Evolutionary conservation across 2,797 vertebrate species (phyloP).

Genomic region (Smutsia gigantea): DNA sequence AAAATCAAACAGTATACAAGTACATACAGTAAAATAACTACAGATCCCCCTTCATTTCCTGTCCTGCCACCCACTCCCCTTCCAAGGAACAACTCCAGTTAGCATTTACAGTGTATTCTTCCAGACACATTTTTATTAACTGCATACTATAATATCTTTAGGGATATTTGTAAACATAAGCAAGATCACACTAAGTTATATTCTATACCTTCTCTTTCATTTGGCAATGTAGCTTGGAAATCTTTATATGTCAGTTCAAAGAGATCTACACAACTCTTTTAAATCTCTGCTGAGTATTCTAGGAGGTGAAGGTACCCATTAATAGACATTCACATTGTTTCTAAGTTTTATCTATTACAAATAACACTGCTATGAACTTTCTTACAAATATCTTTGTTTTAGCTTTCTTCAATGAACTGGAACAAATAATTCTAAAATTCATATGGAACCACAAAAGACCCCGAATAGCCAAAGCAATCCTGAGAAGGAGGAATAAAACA

Average conservation of each 20-base stretch:
- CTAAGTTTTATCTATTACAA: slow-evolving; percentile 11
- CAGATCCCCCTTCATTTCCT: neutral
- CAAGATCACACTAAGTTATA: neutral
- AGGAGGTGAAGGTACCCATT: neutral
- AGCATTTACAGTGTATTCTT: neutral
- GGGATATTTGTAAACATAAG: neutral
- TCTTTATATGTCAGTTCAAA: neutral
- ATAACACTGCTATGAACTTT: neutral
- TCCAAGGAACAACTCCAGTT: neutral
- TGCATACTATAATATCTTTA: neutral
- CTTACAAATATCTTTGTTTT: too few species aligned
- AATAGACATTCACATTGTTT: neutral
- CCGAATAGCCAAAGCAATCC: too few species aligned
- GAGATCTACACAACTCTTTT: neutral
- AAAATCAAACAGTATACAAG: neutral
- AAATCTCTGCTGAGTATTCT: neutral
- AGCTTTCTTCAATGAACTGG: too few species aligned
- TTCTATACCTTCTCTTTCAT: neutral
- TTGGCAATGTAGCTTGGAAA: neutral
- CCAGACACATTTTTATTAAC: neutral
- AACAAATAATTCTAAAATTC: too few species aligned
- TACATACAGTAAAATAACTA: neutral
- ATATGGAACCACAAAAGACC: too few species aligned
- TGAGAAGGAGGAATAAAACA: too few species aligned
- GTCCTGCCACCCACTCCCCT: neutral